phyloP scores from a whole-genome alignment of 2,888 invertebrate genomes.

The Rotaria sp. region DNA sequence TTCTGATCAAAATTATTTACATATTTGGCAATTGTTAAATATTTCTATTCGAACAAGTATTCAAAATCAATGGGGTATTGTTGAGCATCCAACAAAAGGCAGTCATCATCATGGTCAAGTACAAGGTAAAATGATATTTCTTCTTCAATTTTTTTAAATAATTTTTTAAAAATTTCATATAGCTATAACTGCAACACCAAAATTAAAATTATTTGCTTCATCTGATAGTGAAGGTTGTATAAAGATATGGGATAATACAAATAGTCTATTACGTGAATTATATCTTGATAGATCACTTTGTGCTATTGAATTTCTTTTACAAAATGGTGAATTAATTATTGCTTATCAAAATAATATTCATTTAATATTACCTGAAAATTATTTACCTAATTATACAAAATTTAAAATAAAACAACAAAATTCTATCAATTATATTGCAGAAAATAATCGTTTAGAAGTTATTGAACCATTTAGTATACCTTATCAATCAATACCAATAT shows the following conservation, averaged over 20 bases:
- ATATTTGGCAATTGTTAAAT: conserved; percentile 27
- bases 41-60: background rate
- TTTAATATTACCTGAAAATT: background rate
- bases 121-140: background rate
- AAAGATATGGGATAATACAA: background rate
- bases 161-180: background rate
- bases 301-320: background rate
- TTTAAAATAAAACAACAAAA: background rate
- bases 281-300: background rate
- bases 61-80: background rate
- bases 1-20: conserved; percentile 4
- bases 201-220: conserved; percentile 28
- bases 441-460: background rate
- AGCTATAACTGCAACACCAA: background rate
- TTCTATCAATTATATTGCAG: background rate
- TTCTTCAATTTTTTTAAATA: too few relatives aligned
- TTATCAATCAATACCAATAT: background rate
- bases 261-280: background rate
- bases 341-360: background rate
- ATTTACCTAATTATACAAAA: background rate
- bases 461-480: background rate
- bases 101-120: background rate
- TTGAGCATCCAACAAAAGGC: conserved; percentile 26
- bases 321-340: background rate
- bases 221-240: background rate